Base-by-base conservation (phyloP, 1,140 invertebrate species). In the Neotoxoptera formosana region DNA sequence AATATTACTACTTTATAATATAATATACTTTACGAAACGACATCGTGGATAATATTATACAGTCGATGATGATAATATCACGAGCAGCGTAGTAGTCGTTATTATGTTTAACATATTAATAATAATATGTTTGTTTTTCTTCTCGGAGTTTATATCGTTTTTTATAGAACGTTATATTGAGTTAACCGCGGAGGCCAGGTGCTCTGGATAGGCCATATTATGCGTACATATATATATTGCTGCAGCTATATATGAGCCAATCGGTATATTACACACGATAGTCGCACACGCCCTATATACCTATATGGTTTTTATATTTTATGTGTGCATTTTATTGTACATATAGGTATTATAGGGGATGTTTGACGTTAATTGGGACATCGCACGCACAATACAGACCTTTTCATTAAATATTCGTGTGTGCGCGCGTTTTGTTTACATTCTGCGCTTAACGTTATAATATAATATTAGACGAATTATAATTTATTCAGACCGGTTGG, bases 391-490 rank as follows among this genome's bases (percentile, higher is more conserved):
- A 91, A 48, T n/a, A n/a, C 45, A 47, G 60, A 45, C 67, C n/a
- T 34, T 76, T 81, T 89, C 48, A 89, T 89, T 89, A 51, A 53
- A 89, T 89, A 89, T 89, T 34, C 48, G 87, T 53, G 48, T 48
- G 17, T 36, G 87, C n/a, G n/a, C n/a, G n/a, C n/a, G n/a, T n/a
- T 25, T 89, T 51, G 47, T 89, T 76, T 91, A 48, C 56, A 30
- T 90, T 67, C 36, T 41, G 89, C 30, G 89, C 30, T 34, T 51
- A 53, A 89, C 48, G 48, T n/a, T n/a, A n/a, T n/a, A n/a, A n/a
- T n/a, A n/a, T n/a, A n/a, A 89, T 89, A 53, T 53, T 36, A 53
- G 87, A 51, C 87, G 25, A 89, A 53, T 89, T 89, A 89, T 89
- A 36, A 34, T 89, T 89, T 36, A 53, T 89, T 51, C 47, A 89